A percentile compares a stretch with the other conserved stretches of the same genome.
Conservation (phyloP, 1,140 invertebrate species). For the Contarinia nasturtii region DNA sequence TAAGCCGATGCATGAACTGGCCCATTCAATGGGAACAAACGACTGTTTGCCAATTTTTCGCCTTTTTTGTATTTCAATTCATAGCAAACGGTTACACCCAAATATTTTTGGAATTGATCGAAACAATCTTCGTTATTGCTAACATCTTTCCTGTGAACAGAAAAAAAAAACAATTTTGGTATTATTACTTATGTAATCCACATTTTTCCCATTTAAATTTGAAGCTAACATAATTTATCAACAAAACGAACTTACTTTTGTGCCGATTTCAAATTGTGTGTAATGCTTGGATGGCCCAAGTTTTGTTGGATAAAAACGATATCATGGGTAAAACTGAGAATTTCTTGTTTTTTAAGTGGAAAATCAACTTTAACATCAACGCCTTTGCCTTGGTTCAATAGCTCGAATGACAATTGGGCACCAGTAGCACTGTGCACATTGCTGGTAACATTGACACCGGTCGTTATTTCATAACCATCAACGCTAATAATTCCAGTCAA, state of each 20-base stretch:
- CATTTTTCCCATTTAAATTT: no score
- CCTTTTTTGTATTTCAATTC: slow-evolving; percentile 26
- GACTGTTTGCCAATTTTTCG: slow-evolving; percentile 26
- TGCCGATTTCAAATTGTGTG: not conserved
- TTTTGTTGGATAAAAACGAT: slow-evolving; percentile 39
- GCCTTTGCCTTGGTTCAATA: slow-evolving; percentile 30
- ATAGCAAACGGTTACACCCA: slow-evolving; percentile 51
- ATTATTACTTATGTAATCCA: no score
- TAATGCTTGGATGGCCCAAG: slow-evolving; percentile 22
- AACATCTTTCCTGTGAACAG: not conserved
- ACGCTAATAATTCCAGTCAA: slow-evolving; percentile 45
- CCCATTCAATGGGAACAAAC: slow-evolving; percentile 41
- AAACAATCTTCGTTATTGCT: slow-evolving; percentile 32
- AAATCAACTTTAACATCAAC: slow-evolving; percentile 58
- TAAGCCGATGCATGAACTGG: slow-evolving; percentile 33
- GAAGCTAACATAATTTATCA: no score
- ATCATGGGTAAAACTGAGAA: slow-evolving; percentile 44
- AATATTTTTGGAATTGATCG: slow-evolving; percentile 38
- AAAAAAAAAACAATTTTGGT: no score
- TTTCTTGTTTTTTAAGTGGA: slow-evolving; percentile 60
- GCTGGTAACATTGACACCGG: slow-evolving; percentile 53
- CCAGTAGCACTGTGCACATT: slow-evolving; percentile 61
- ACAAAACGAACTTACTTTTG: not conserved
- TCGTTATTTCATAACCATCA: slow-evolving; percentile 50
- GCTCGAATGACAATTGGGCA: slow-evolving; percentile 30